These are phyloP conservation scores for Vultur gryphus DNA, from an alignment of 2,797 vertebrate genomes.

Conservation along the genomic window DNA sequence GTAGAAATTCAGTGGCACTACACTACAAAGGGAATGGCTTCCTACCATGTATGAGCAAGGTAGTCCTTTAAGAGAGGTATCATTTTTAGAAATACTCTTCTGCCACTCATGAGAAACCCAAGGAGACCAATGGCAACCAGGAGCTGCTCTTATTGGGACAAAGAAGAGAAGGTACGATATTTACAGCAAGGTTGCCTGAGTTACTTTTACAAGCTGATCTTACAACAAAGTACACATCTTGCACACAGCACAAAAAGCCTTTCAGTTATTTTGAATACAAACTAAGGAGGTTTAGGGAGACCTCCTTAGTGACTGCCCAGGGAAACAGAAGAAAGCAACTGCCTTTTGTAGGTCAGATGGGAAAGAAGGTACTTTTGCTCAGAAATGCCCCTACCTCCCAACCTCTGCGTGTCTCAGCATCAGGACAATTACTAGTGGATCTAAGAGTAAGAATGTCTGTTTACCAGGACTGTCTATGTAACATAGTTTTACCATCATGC, in stretches of 20 bases:
- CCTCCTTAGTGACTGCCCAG: too few species aligned
- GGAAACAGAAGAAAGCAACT: background rate
- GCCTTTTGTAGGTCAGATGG: background rate
- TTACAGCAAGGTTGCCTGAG: background rate
- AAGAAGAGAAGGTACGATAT: background rate
- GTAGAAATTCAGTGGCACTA: background rate
- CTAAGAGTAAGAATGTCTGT: background rate
- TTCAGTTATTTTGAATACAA: background rate
- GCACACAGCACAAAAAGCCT: background rate
- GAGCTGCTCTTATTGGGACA: background rate
- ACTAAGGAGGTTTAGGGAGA: background rate
- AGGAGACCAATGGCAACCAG: background rate
- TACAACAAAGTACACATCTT: background rate
- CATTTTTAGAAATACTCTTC: background rate
- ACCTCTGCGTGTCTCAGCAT: background rate
- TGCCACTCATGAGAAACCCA: background rate
- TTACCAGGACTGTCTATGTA: background rate
- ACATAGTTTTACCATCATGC: background rate
- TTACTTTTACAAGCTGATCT: background rate
- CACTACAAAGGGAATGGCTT: background rate
- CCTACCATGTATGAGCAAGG: background rate
- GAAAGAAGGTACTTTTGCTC: background rate
- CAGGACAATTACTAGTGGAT: background rate
- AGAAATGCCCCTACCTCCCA: background rate
- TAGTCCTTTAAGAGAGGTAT: background rate